Percentiles rank a stretch among this genome's conserved stretches.
Conservation (phyloP, 2,113 vertebrate species). For the Pygoscelis adeliae region DNA sequence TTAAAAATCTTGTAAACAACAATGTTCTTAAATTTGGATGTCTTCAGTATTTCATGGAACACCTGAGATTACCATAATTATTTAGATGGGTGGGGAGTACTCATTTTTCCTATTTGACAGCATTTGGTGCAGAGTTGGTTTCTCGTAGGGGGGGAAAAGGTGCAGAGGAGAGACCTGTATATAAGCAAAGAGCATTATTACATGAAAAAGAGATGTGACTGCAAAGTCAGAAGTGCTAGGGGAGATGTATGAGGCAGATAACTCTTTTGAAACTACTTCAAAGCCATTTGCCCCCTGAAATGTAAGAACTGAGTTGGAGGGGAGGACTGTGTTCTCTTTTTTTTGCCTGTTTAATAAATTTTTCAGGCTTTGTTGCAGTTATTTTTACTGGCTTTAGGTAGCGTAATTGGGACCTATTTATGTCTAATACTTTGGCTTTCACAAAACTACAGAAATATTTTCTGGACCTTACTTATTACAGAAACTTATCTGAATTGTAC, state of each 20-base stretch:
- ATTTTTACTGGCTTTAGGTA: not conserved
- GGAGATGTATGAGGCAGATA: not conserved
- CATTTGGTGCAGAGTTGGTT: not conserved
- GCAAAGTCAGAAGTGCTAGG: not conserved
- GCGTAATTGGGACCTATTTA: not conserved
- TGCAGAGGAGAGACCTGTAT: not conserved
- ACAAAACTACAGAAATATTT: not conserved
- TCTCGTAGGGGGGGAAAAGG: accelerated
- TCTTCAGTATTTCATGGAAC: not conserved
- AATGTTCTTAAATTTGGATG: not conserved
- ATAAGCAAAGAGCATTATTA: not conserved
- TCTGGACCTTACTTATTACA: not conserved
- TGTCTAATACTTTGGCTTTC: not conserved
- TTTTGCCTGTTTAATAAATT: not conserved
- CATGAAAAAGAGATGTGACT: not conserved
- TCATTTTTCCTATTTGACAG: not conserved
- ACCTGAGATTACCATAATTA: not conserved
- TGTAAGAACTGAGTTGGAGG: not conserved
- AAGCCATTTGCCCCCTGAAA: not conserved
- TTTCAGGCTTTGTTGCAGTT: not conserved
- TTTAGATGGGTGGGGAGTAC: not conserved
- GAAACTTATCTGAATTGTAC: not conserved
- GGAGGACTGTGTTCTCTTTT: not conserved
- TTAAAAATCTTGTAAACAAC: not conserved
- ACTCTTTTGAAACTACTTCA: not conserved